Conservation (phyloP, 2,888 invertebrate genomes). For the Oxytorus armatus region DNA sequence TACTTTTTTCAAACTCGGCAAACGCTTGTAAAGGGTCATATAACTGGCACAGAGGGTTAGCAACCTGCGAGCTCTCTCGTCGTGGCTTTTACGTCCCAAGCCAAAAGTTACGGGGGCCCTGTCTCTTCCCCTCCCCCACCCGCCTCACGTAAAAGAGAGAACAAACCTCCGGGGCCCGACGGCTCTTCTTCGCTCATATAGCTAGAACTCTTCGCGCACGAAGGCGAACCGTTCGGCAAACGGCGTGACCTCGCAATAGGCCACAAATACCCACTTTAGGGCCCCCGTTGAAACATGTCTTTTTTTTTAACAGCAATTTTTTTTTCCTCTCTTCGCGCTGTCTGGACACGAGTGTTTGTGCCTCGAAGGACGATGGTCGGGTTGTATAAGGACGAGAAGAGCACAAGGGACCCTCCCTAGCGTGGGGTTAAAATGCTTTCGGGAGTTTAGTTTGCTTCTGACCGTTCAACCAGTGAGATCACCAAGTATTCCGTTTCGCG, state of each 20-base stretch:
- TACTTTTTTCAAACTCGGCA: conserved; percentile 41
- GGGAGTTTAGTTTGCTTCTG: conserved; percentile 77
- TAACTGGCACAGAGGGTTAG: conserved; percentile 64
- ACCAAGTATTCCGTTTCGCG: conserved; percentile 39
- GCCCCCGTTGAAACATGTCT: conserved; percentile 65
- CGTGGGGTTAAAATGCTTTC: conserved; percentile 77
- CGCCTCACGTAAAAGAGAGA: conserved; percentile 48
- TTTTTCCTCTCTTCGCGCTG: conserved; percentile 67
- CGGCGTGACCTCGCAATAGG: conserved; percentile 75
- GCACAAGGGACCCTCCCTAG: conserved; percentile 33
- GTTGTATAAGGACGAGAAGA: conserved; percentile 67
- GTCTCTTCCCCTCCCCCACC: conserved; percentile 3
- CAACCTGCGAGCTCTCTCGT: conserved; percentile 65
- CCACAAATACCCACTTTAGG: conserved; percentile 77
- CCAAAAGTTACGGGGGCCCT: conserved; percentile 42
- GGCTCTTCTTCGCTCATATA: conserved; percentile 51
- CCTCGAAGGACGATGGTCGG: conserved; percentile 76
- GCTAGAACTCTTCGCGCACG: conserved; percentile 63
- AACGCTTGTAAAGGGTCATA: conserved; percentile 69
- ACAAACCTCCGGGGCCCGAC: conserved; percentile 66
- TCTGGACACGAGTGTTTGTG: conserved; percentile 53
- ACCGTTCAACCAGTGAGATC: conserved; percentile 73
- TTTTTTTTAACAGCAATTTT: conserved; percentile 71
- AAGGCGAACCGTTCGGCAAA: conserved; percentile 64
- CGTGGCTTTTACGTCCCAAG: conserved; percentile 35